Evolutionary conservation across 2,113 vertebrate species (phyloP).

Genomic region (Sander lucioperca): DNA sequence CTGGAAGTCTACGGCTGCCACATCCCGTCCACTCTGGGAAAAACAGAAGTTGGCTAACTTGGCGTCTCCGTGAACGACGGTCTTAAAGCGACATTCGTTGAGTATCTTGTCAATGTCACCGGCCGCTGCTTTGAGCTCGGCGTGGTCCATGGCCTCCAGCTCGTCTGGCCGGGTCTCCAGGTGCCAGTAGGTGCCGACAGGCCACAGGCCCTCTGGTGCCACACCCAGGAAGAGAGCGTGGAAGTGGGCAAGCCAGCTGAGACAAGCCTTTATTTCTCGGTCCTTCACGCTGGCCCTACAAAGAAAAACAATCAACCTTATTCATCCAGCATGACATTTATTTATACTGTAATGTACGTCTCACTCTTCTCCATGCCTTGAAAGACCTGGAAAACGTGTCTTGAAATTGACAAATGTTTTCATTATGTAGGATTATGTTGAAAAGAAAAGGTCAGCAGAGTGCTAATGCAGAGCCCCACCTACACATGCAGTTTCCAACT

Average conservation of each 20-base stretch:
- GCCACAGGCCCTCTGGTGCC: conserved; percentile 79
- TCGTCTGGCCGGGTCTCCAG: conserved; percentile 85
- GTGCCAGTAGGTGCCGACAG: conserved; percentile 86
- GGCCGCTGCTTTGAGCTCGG: conserved; percentile 77
- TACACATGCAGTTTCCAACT: not conserved
- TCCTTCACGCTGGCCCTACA: conserved; percentile 74
- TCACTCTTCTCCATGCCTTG: not conserved
- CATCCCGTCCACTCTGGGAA: conserved; percentile 61
- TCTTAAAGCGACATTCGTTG: conserved; percentile 79
- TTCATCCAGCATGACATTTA: not conserved
- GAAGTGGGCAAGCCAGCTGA: conserved; percentile 85
- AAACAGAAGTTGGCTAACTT: conserved; percentile 88
- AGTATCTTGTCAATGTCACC: conserved; percentile 76
- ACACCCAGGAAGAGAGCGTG: conserved; percentile 81
- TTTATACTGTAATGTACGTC: not conserved
- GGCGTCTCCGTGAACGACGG: conserved; percentile 83
- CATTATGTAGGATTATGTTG: not conserved
- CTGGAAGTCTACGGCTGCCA: conserved; percentile 86
- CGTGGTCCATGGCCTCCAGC: conserved; percentile 79
- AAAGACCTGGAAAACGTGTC: not conserved
- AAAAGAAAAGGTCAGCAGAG: not conserved
- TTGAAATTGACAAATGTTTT: not conserved
- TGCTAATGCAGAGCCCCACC: not conserved
- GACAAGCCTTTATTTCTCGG: conserved; percentile 77
- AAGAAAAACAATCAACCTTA: not conserved